phyloP scores from a whole-genome alignment of 2,888 invertebrate species.

The Tachina grossa region DNA sequence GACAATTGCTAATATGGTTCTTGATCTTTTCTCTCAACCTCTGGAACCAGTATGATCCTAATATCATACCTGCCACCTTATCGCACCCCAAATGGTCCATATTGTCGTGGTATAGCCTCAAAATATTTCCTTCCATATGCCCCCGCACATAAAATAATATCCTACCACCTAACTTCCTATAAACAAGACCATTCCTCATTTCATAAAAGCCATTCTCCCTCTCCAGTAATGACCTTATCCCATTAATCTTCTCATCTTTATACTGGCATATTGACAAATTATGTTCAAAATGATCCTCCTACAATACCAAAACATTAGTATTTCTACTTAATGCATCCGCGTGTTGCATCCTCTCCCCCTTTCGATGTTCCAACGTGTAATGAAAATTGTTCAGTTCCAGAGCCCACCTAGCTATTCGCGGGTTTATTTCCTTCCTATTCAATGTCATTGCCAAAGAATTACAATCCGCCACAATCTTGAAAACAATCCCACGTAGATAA shows the following conservation, averaged over 20 bases:
- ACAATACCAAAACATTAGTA: no score
- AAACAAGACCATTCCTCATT: background rate
- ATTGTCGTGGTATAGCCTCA: background rate
- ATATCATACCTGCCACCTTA: background rate
- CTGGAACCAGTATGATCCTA: slow-evolving; percentile 25
- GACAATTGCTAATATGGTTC: slow-evolving; percentile 1
- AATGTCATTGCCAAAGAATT: no score
- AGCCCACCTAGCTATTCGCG: slow-evolving; percentile 23
- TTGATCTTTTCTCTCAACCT: slow-evolving; percentile 1
- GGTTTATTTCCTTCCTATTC: background rate
- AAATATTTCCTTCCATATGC: background rate
- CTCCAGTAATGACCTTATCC: background rate
- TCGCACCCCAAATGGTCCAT: background rate
- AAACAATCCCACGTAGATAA: no score
- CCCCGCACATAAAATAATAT: background rate
- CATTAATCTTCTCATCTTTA: background rate
- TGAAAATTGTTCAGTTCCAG: slow-evolving; percentile 39
- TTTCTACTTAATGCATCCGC: background rate
- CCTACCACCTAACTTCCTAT: background rate
- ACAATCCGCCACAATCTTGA: no score
- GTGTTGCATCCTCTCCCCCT: slow-evolving; percentile 22
- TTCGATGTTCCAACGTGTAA: slow-evolving; percentile 37
- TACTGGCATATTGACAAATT: no score
- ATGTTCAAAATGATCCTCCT: no score
- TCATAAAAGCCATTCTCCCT: background rate